phyloP scores from a whole-genome alignment of 2,888 invertebrate genomes.

The Horisme vitalbata region DNA sequence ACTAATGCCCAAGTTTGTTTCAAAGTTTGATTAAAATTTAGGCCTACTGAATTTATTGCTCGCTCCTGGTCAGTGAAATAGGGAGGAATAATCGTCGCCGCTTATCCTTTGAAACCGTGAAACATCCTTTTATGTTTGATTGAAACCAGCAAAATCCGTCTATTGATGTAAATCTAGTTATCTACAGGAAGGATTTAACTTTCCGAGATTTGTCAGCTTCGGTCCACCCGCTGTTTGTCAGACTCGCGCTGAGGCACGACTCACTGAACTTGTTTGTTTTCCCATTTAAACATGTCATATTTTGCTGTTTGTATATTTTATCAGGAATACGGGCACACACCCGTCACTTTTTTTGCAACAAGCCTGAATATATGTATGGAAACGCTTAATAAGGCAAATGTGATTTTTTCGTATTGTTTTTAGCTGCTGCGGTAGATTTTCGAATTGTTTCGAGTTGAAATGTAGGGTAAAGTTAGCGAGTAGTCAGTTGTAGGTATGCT shows the following conservation, averaged over 20 bases:
- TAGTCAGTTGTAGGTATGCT: slow-evolving; percentile 41
- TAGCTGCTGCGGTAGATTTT: slow-evolving; percentile 34
- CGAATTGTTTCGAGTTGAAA: slow-evolving; percentile 36
- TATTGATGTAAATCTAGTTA: slow-evolving; percentile 34
- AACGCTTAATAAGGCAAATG: slow-evolving; percentile 43
- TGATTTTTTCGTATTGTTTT: slow-evolving; percentile 38
- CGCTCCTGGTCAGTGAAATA: neutral
- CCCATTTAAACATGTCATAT: slow-evolving; percentile 52
- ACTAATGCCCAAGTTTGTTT: slow-evolving; percentile 26
- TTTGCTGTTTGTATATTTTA: slow-evolving; percentile 49
- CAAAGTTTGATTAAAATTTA: slow-evolving; percentile 12
- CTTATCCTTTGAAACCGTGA: slow-evolving; percentile 16
- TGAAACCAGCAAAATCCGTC: slow-evolving; percentile 28
- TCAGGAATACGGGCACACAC: slow-evolving; percentile 36
- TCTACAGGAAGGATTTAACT: slow-evolving; percentile 40
- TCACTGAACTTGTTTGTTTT: slow-evolving; percentile 59
- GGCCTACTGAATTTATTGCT: slow-evolving; percentile 3
- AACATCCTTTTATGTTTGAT: slow-evolving; percentile 26
- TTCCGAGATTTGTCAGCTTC: slow-evolving; percentile 38
- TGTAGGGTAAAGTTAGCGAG: slow-evolving; percentile 38
- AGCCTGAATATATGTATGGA: slow-evolving; percentile 34
- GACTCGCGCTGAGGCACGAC: slow-evolving; percentile 45
- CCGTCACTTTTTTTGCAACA: slow-evolving; percentile 47
- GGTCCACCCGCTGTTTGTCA: slow-evolving; percentile 31
- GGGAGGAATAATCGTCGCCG: slow-evolving; percentile 6